A percentile compares a stretch with the other conserved stretches of the same genome.
These are phyloP conservation scores for Himalopsyche anomala DNA, from an alignment of 2,888 invertebrate species.

Conservation along the genomic window DNA sequence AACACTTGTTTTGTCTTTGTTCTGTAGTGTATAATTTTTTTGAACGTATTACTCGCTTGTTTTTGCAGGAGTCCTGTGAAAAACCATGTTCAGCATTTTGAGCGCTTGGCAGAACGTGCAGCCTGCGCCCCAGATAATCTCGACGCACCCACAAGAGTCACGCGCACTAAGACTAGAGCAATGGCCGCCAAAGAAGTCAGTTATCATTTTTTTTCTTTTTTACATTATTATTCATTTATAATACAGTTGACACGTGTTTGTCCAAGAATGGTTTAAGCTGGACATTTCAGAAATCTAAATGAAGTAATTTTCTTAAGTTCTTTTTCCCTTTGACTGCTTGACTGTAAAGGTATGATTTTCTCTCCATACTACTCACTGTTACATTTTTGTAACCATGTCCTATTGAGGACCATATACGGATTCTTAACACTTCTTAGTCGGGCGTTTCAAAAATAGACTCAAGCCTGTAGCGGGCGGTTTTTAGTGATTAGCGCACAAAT, in stretches of 20 bases:
- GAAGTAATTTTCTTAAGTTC: too few species aligned
- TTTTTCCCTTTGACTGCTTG: too few species aligned
- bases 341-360: too few species aligned
- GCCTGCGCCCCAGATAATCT: slow-evolving; percentile 54
- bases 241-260: neutral
- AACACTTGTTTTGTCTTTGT: neutral
- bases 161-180: slow-evolving; percentile 78
- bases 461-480: too few species aligned
- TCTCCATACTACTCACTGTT: too few species aligned
- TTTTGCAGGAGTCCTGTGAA: slow-evolving; percentile 72
- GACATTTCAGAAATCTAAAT: too few species aligned
- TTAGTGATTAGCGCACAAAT: too few species aligned
- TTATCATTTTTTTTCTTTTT: slow-evolving; percentile 21
- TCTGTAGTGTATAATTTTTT: neutral
- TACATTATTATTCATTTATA: neutral
- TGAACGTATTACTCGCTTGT: neutral
- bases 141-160: slow-evolving; percentile 71
- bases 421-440: too few species aligned
- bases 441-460: too few species aligned
- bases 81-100: slow-evolving; percentile 79
- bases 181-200: slow-evolving; percentile 72
- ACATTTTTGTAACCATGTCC: too few species aligned
- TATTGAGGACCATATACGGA: too few species aligned
- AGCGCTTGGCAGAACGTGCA: slow-evolving; percentile 72
- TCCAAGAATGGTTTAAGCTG: neutral